phyloP scores from a whole-genome alignment of 2,888 invertebrate species.

The Homarus gammarus region DNA sequence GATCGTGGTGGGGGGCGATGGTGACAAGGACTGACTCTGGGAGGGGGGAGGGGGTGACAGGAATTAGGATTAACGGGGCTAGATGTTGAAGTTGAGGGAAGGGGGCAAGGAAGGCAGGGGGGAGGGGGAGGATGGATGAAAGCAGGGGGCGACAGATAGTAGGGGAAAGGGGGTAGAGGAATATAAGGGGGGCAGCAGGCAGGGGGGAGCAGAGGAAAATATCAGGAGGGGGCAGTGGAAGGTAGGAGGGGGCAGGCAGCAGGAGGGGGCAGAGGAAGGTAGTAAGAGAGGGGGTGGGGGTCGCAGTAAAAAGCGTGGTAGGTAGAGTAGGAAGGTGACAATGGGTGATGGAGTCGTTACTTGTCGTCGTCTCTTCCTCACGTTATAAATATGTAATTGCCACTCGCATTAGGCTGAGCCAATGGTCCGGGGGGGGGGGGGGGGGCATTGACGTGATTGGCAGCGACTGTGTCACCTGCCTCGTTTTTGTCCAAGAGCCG shows the following conservation, averaged over 20 bases:
- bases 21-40: neutral
- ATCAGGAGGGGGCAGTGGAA: neutral
- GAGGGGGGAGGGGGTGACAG: neutral
- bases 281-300: too few relatives aligned
- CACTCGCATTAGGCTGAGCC: neutral
- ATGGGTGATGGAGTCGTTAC: slow-evolving; percentile 21
- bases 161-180: too few relatives aligned
- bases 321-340: slow-evolving; percentile 13
- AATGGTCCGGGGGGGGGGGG: too few relatives aligned
- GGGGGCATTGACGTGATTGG: slow-evolving; percentile 14
- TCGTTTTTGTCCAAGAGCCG: neutral
- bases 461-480: slow-evolving; percentile 5
- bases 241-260: too few relatives aligned
- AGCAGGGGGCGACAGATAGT: too few relatives aligned
- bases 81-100: neutral
- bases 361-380: neutral
- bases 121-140: too few relatives aligned
- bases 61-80: too few relatives aligned
- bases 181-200: too few relatives aligned
- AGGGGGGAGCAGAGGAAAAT: too few relatives aligned
- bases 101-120: neutral
- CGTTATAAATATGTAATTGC: slow-evolving; percentile 31
- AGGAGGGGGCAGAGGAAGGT: neutral
- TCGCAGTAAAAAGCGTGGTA: neutral
- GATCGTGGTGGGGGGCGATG: neutral